Base-by-base conservation (phyloP, 2,797 vertebrate genomes). In the Leucoraja ocellata region DNA sequence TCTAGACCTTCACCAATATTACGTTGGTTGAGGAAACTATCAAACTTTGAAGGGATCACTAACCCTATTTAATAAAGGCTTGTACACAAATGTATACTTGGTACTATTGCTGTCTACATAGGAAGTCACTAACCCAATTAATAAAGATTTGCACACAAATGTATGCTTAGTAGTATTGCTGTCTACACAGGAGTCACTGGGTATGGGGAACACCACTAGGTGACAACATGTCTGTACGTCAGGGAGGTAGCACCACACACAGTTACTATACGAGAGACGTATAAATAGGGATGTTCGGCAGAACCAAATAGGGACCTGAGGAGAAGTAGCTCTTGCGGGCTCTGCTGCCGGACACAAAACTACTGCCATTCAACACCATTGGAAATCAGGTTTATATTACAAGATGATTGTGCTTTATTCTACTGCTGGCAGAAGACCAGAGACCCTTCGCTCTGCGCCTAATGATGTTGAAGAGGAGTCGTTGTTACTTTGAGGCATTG, bases 1-100 rank as follows among this genome's bases (percentile, higher is more conserved):
- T 92, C 39, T 71, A 14, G 90, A 92, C 90, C 73, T 46, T 92
- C 54, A 92, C 58, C 71, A 28, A 25, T 74, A 39, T 91, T 91
- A 10, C 39, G 28, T 63, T 65, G 61, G 54, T n/a, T 7, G 21
- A 36, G 90, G 73, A 92, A 73, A 91, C 73, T 46, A 91, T 74
- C 90, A 74, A 71, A 74, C 58, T 91, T 73, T 39, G 65, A 46
- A 73, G 4, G 88, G 65, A 76, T 76, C 90, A 74, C 90, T 92
- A 16, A 65, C 25, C 36, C 36, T 7, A 71, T 54, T 73, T 36
- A 92, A 58, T 7, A 23, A 54, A 6, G 25, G 46, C 46, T 92
- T 10, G 11, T 54, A 68, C 11, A 92, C 68, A 76, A 76, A 28
- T 76, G 46, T 21, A 36, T n/a, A 16, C 8, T 58, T 46, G 18